Evolutionary conservation across 2,113 vertebrate genomes (phyloP).

Genomic region (Ivindomyrus marchei): DNA sequence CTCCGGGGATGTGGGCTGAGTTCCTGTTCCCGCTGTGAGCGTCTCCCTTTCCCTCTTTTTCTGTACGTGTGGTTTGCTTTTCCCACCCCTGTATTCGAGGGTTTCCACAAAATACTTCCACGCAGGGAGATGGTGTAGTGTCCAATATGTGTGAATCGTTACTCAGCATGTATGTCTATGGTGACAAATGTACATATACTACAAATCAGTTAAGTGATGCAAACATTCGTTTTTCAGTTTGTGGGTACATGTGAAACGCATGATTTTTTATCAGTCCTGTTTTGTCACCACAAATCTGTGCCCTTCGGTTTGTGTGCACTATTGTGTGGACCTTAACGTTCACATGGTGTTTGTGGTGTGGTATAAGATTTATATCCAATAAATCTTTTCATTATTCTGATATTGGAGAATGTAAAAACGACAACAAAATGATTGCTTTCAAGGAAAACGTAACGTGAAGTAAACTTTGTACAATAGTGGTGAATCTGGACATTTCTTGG

Average conservation of each 20-base stretch:
- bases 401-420: not conserved
- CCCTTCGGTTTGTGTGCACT: not conserved
- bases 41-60: not conserved
- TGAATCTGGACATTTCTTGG: not conserved
- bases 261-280: not conserved
- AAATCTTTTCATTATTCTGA: not conserved
- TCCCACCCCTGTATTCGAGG: not conserved
- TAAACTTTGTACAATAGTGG: not conserved
- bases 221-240: not conserved
- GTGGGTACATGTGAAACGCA: not conserved
- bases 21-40: not conserved
- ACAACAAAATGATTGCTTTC: not conserved
- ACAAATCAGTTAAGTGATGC: not conserved
- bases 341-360: not conserved
- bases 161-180: not conserved
- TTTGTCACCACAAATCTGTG: not conserved
- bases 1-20: not conserved
- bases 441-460: not conserved
- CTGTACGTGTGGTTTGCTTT: not conserved
- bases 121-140: not conserved
- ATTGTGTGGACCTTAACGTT: not conserved
- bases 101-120: not conserved
- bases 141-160: not conserved
- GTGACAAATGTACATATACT: not conserved
- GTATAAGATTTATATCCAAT: not conserved